Evolutionary conservation across 23 tunicate species (phyloP), one percentile per base, ranked within the genome.

Genomic region (Botrylloides violaceus): DNA sequence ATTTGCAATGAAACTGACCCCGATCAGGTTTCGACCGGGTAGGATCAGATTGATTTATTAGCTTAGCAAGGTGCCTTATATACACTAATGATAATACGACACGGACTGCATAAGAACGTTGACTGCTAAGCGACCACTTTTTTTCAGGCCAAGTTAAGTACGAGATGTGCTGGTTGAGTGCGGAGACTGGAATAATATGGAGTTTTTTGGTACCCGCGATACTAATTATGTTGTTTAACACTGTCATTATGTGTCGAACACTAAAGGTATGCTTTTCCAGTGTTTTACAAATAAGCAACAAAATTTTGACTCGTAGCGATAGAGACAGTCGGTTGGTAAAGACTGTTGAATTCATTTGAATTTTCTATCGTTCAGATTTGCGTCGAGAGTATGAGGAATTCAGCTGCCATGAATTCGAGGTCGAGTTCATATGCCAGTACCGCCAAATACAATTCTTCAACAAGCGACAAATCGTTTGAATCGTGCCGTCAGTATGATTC

Each of bases 121-220:
- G n/a, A n/a, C n/a, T n/a, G n/a, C n/a, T n/a, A n/a, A n/a, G n/a
- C n/a, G n/a, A n/a, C 62, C 12, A 57, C 20, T 62, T 32, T 24
- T 71, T 63, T 66, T n/a, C 70, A 60, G 28, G 66, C 71, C 79
- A 48, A 30, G 20, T 25, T 9, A 80, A 76, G 49, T 87, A 87
- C 48, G 80, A 64, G 3, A 64, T 20, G 22, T 88, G 96, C 49
- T 88, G 96, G 96, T 63, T 88, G 38, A 66, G 73, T 31, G 25
- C 82, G 26, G 15, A 68, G 9, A 82, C 80, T 9, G 83, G 88
- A 18, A 88, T 88, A 87, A 88, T 73, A 2, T 88, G 96, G 96
- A 70, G 87, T 36, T 88, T 88, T 39, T 43, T 88, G 32, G 83
- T 28, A 7, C 96, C 96, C 0, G 96, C 88, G 0, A 36, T 88